A percentile compares a stretch with the other conserved stretches of the same genome.
Conservation (phyloP, 2,797 vertebrate genomes). For the Malacoraja senta region DNA sequence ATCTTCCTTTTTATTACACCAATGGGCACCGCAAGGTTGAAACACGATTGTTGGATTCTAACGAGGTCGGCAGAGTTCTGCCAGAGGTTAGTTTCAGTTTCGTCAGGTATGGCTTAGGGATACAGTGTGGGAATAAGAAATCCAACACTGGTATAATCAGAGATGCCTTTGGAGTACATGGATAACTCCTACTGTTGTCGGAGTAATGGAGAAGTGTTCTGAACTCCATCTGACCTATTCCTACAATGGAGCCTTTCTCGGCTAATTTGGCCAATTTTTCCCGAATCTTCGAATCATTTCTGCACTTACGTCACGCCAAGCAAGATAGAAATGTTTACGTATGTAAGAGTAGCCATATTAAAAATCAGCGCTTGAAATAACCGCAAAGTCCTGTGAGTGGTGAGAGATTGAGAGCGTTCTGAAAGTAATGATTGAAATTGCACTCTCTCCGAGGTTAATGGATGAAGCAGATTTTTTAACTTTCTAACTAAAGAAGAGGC, state of each 20-base stretch:
- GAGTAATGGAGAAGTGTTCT: constrained; percentile 24
- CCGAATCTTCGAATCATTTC: background rate
- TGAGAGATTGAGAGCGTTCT: background rate
- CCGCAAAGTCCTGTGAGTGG: background rate
- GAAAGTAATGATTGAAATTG: background rate
- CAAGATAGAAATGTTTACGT: background rate
- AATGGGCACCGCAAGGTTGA: background rate
- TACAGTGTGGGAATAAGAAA: constrained; percentile 30
- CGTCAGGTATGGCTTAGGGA: background rate
- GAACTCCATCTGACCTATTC: constrained; percentile 23
- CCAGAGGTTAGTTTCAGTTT: background rate
- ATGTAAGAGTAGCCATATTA: background rate
- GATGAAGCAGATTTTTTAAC: background rate
- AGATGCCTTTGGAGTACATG: constrained; percentile 13
- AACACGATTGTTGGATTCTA: constrained; percentile 17
- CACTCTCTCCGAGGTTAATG: background rate
- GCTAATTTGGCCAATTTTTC: constrained; percentile 3
- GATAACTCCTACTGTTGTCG: background rate
- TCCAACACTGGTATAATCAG: constrained; percentile 8
- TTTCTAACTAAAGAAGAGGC: background rate
- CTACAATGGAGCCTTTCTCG: constrained; percentile 18
- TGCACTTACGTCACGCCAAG: background rate
- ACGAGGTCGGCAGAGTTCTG: background rate
- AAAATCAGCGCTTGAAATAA: background rate
- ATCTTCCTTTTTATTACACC: too few relatives aligned